Conservation (phyloP, 2,888 invertebrate species). For the Parascotia fuliginaria region DNA sequence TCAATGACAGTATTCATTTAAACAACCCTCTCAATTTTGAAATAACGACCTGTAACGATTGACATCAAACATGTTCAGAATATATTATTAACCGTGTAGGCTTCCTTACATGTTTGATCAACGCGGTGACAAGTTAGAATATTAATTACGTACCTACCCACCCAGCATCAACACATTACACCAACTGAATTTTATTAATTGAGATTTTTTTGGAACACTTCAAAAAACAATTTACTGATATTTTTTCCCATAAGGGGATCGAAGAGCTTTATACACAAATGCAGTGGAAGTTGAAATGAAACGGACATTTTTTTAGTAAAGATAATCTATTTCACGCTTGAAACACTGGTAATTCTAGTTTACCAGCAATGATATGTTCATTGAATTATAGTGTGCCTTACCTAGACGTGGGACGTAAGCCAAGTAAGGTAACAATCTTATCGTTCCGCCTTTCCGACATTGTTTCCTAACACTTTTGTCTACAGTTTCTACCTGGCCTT, state of each 20-base stretch:
- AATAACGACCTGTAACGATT: conserved; percentile 7
- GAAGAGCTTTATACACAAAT: no score
- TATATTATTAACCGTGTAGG: conserved; percentile 31
- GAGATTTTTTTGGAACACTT: no score
- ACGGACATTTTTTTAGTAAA: no score
- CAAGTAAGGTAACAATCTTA: conserved; percentile 33
- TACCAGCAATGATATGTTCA: conserved; percentile 15
- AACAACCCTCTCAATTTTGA: no score
- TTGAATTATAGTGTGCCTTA: conserved; percentile 17
- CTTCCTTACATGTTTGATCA: conserved; percentile 15
- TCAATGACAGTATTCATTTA: no score
- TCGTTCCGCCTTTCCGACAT: conserved; percentile 25
- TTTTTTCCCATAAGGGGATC: no score
- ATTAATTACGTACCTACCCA: conserved; percentile 22
- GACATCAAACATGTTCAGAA: conserved; percentile 25
- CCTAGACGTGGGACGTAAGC: conserved; percentile 26
- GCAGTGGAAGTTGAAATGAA: no score
- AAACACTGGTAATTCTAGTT: conserved; percentile 1
- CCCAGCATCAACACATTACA: no score
- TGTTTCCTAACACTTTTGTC: conserved; percentile 37
- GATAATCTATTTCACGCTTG: background rate
- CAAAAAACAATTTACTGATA: no score
- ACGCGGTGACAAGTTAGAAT: conserved; percentile 37
- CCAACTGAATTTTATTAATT: no score
- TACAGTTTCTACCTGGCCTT: conserved; percentile 31